A percentile compares a stretch with the other conserved stretches of the same genome.
Evolutionary conservation across 2,797 vertebrate species (phyloP).

Genomic region (Tapera naevia): DNA sequence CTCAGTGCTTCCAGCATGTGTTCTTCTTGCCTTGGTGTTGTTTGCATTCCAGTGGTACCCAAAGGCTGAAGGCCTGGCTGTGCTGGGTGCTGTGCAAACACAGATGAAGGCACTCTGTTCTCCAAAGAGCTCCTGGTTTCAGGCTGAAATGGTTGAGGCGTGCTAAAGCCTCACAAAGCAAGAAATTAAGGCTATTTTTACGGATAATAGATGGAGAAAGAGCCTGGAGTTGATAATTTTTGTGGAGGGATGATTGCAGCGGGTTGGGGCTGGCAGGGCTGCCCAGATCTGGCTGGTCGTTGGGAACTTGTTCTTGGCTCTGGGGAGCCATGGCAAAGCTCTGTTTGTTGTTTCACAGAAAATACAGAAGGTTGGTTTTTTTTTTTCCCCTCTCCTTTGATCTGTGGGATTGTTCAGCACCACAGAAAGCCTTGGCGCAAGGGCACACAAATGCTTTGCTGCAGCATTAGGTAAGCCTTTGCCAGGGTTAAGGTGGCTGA

Average conservation of each 20-base stretch:
- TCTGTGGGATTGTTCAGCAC: neutral
- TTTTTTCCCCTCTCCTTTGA: accelerated
- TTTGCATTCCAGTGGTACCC: neutral
- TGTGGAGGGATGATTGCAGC: neutral
- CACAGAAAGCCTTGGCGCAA: neutral
- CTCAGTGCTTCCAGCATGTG: neutral
- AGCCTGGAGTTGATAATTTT: neutral
- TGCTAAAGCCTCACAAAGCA: neutral
- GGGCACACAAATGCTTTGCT: accelerated
- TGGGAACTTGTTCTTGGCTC: neutral
- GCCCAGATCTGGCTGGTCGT: neutral
- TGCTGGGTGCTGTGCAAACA: neutral
- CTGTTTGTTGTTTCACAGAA: neutral
- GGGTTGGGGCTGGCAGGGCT: constrained; percentile 14
- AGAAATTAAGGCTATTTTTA: neutral
- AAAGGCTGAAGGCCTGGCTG: neutral
- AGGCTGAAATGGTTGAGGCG: constrained; percentile 20
- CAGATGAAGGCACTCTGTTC: neutral
- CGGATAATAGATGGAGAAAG: constrained; percentile 8
- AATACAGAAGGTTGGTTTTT: neutral
- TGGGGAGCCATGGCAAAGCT: neutral
- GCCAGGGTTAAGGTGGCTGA: accelerated
- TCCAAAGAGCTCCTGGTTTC: neutral
- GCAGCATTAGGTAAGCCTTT: neutral
- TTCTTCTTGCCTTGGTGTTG: neutral